These are phyloP conservation scores for Philhelius pedissequus DNA, from an alignment of 2,888 invertebrate genomes.

Conservation along the genomic window DNA sequence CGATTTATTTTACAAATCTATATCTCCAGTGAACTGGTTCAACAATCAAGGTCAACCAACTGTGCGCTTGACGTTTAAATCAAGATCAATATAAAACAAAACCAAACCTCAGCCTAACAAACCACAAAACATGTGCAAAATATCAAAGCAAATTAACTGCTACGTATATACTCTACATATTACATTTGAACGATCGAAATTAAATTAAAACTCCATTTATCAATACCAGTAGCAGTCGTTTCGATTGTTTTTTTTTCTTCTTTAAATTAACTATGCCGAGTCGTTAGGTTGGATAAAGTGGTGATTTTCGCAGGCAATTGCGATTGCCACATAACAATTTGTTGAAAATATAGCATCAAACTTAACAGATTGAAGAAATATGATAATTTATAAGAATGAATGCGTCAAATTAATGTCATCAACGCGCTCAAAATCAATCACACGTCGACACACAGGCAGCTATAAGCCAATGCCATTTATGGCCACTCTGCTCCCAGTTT, in stretches of 20 bases:
- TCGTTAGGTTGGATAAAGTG: not conserved
- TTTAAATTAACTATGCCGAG: conserved; percentile 22
- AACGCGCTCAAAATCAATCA: conserved; percentile 54
- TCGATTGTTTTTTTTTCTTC: not conserved
- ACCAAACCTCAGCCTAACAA: not conserved
- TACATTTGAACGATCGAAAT: conserved; percentile 35
- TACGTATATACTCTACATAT: not conserved
- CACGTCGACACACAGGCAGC: not conserved
- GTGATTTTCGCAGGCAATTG: conserved; percentile 4
- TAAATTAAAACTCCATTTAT: conserved; percentile 54
- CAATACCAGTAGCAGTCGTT: conserved; percentile 33
- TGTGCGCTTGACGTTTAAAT: not conserved
- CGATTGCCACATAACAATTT: conserved; percentile 7
- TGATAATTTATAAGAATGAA: conserved; percentile 26
- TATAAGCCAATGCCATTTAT: conserved; percentile 14
- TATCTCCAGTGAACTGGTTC: not conserved
- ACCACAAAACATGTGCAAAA: not conserved
- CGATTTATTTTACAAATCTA: not conserved
- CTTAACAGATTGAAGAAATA: conserved; percentile 3
- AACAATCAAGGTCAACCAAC: not conserved
- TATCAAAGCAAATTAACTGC: not conserved
- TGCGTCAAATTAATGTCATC: conserved; percentile 61
- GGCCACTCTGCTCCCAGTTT: not conserved
- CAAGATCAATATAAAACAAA: not conserved
- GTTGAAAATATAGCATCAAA: conserved; percentile 26